Percentiles rank a stretch among this genome's conserved stretches.
Conservation (phyloP, 2,888 invertebrate species). For the Drosophila limbata region DNA sequence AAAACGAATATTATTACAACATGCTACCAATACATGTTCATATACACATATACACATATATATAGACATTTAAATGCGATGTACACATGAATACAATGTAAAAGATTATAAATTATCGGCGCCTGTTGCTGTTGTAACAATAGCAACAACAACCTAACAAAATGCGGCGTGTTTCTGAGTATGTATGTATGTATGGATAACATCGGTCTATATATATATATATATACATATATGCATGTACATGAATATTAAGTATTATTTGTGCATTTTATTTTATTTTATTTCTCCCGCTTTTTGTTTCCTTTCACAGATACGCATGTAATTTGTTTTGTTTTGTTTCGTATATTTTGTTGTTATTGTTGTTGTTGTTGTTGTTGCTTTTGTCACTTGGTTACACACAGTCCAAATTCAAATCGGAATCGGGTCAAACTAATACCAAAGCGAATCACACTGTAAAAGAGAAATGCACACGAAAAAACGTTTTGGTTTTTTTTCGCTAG, state of each 20-base stretch:
- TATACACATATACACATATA: slow-evolving; percentile 3
- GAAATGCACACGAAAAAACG: slow-evolving; percentile 59
- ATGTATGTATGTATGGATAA: slow-evolving; percentile 4
- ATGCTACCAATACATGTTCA: background rate
- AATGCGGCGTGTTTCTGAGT: slow-evolving; percentile 53
- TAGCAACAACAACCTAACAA: slow-evolving; percentile 41
- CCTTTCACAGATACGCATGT: slow-evolving; percentile 61
- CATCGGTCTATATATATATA: slow-evolving; percentile 17
- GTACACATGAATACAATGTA: slow-evolving; percentile 30
- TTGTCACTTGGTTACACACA: slow-evolving; percentile 51
- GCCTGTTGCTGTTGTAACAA: slow-evolving; percentile 64
- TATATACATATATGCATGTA: slow-evolving; percentile 7
- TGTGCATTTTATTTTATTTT: slow-evolving; percentile 46
- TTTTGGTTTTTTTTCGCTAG: slow-evolving; percentile 36
- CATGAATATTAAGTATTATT: slow-evolving; percentile 43
- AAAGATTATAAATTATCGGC: slow-evolving; percentile 76
- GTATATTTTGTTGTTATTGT: slow-evolving; percentile 15
- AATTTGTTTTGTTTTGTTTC: slow-evolving; percentile 41
- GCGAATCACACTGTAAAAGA: slow-evolving; percentile 40
- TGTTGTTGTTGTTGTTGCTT: slow-evolving; percentile 24
- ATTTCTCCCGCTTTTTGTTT: slow-evolving; percentile 57
- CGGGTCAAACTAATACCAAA: slow-evolving; percentile 61
- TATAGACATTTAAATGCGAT: background rate
- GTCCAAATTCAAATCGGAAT: slow-evolving; percentile 64
- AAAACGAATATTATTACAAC: slow-evolving; percentile 36